Base-by-base conservation (phyloP, 2,797 vertebrate genomes). In the Halcyon chelicuti region DNA sequence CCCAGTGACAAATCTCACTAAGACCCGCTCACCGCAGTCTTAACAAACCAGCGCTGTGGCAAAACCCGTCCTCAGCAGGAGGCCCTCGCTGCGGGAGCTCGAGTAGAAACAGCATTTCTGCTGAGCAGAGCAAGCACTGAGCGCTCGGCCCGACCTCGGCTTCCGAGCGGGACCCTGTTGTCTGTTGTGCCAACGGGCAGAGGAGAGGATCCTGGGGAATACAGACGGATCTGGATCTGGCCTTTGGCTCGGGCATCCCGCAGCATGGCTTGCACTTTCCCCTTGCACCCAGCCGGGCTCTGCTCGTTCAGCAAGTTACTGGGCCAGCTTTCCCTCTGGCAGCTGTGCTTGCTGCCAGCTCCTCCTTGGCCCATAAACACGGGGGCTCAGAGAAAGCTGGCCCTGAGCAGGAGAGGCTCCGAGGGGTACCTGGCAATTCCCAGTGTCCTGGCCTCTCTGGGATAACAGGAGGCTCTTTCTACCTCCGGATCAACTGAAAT, bases 401-500 rank as follows among this genome's bases (percentile, higher is more conserved):
- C 44, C 61, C 51, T 5, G 8, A 12, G 8, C 35, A 14, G 71
- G 55, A 80, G 21, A 31, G 14, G 28, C 49, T 73, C 80, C 0
- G 14, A 37, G 79, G 65, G 21, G 16, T 42, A 25, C 39, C 12
- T 37, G 51, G 31, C 55, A 51, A 20, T 42, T 55, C 19, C 25
- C 1, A 3, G 49, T 37, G 49, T 35, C 57, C 61, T 42, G 74
- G 22, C 31, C 42, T 57, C 14, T 31, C 46, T 60, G 40, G 66
- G 83, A 22, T 72, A 52, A 31, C 21, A 9, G 22, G 14, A 39
- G 21, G 13, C 61, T 33, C 44, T 23, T 39, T 22, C 47, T 18
- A 40, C 77, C 46, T 51, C 25, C 83, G 29, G 54, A 86, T 86
- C 74, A 40, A 79, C 71, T 67, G 77, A 29, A 92, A 79, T 75